These are phyloP conservation scores for Cryptosula pallasiana DNA, from an alignment of 2,888 invertebrate genomes.

Conservation along the genomic window DNA sequence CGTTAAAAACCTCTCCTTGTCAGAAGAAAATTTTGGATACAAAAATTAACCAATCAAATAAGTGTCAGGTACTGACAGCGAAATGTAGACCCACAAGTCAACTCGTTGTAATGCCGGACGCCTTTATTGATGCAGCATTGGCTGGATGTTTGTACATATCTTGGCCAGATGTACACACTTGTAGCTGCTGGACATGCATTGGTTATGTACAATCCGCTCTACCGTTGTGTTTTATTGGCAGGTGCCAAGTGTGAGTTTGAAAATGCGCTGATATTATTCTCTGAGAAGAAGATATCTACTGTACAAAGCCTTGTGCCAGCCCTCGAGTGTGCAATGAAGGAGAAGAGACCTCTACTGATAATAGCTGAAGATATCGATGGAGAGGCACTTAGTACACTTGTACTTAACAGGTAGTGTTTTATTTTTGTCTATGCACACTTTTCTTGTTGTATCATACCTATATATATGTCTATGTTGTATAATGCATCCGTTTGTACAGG, in stretches of 20 bases:
- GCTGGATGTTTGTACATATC: background rate
- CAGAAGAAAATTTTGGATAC: too few relatives aligned
- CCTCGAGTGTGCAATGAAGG: slow-evolving; percentile 86
- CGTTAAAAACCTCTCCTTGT: too few relatives aligned
- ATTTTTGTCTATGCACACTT: background rate
- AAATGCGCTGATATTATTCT: slow-evolving; percentile 85
- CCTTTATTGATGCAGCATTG: background rate
- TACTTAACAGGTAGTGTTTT: slow-evolving; percentile 68
- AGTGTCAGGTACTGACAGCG: background rate
- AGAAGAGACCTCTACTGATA: slow-evolving; percentile 87
- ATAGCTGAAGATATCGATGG: slow-evolving; percentile 94
- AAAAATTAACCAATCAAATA: background rate
- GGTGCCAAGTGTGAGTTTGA: slow-evolving; percentile 96
- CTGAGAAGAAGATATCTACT: slow-evolving; percentile 96
- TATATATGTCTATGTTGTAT: too few relatives aligned
- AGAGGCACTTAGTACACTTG: slow-evolving; percentile 86
- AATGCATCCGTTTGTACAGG: slow-evolving; percentile 38
- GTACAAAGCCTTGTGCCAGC: slow-evolving; percentile 97
- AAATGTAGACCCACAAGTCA: background rate
- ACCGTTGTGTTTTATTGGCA: too few relatives aligned
- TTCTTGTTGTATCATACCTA: too few relatives aligned
- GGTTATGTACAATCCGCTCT: too few relatives aligned
- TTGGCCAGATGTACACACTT: too few relatives aligned
- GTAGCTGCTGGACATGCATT: too few relatives aligned
- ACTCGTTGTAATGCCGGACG: background rate